Evolutionary conservation across 2,797 vertebrate species (phyloP).

Genomic region (Sebastes minor): DNA sequence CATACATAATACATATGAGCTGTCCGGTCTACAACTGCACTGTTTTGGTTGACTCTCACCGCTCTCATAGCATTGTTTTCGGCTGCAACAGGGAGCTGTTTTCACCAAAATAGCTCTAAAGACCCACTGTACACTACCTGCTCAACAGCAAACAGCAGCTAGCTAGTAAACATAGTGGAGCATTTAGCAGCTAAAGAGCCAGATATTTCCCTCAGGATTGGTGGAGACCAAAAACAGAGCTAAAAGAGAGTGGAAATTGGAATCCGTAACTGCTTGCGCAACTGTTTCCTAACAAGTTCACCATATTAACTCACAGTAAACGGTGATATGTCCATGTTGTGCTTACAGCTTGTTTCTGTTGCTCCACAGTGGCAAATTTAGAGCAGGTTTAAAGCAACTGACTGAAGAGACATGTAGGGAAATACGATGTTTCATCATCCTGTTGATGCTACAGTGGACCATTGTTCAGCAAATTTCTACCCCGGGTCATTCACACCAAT

Average conservation of each 20-base stretch:
- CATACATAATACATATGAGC: too few species aligned
- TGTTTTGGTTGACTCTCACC: background rate
- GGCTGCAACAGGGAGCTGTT: rapidly evolving
- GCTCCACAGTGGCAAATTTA: background rate
- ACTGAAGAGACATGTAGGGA: background rate
- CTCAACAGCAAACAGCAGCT: background rate
- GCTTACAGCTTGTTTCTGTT: background rate
- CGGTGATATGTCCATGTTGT: background rate
- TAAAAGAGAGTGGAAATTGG: background rate
- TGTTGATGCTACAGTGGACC: background rate
- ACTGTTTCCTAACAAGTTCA: background rate
- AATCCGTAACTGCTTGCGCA: background rate
- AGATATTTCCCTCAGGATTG: background rate
- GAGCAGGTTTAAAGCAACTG: background rate
- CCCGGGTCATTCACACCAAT: background rate
- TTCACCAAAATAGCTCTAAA: background rate
- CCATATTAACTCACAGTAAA: background rate
- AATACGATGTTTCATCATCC: background rate
- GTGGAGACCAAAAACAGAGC: background rate
- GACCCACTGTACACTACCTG: background rate
- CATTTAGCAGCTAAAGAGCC: background rate
- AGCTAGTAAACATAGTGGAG: background rate
- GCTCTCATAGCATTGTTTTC: background rate
- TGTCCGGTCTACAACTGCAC: background rate
- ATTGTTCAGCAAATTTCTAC: background rate